phyloP scores from a whole-genome alignment of 2,113 vertebrate genomes.

The Mesocricetus auratus region DNA sequence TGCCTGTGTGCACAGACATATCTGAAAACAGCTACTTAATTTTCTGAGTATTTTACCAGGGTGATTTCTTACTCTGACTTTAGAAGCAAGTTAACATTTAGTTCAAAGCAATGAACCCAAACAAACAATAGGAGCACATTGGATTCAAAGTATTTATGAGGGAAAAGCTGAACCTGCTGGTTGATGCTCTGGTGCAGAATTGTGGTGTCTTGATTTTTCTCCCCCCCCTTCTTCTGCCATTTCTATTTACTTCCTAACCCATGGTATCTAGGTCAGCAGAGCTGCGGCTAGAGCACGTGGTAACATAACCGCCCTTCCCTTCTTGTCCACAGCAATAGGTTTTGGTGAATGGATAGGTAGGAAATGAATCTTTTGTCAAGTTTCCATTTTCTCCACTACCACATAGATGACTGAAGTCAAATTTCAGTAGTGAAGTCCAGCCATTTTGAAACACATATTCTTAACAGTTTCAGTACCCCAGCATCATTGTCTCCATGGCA shows the following conservation, averaged over 20 bases:
- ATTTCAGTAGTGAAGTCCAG: constrained; percentile 49
- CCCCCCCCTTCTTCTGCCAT: not conserved
- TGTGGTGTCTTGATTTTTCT: not conserved
- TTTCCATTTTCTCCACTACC: not conserved
- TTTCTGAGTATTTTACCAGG: not conserved
- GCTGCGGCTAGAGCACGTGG: not conserved
- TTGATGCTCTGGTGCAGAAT: not conserved
- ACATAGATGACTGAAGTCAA: not conserved
- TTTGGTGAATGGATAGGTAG: constrained; percentile 13
- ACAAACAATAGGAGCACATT: not conserved
- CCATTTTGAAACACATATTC: not conserved
- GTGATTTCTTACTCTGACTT: constrained; percentile 1
- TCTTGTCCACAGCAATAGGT: not conserved
- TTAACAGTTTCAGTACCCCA: not conserved
- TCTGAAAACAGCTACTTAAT: not conserved
- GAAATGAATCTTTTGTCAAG: not conserved
- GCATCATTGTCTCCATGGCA: not conserved
- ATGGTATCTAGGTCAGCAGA: not conserved
- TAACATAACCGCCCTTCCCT: not conserved
- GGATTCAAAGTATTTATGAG: not conserved
- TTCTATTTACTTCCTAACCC: not conserved
- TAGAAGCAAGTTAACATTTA: not conserved
- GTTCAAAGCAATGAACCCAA: constrained; percentile 37
- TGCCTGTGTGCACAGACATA: fast-evolving
- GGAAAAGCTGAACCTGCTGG: not conserved